Evolutionary conservation across 2,797 vertebrate species (phyloP), one percentile per base, ranked within the genome.

Genomic region (Percopsis omiscomaycus): DNA sequence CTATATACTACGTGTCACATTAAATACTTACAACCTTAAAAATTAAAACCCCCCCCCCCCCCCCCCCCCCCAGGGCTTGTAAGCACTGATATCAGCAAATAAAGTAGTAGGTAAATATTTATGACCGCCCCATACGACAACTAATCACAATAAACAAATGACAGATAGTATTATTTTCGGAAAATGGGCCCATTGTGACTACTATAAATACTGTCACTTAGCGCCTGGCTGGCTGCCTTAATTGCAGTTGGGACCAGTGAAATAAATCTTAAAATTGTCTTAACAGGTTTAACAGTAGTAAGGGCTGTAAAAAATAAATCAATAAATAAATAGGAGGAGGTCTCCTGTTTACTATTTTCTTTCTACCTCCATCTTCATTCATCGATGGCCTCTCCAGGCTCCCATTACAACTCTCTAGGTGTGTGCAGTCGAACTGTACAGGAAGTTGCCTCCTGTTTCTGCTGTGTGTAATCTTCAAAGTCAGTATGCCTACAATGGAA

Each of bases 381-480:
- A 65, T 66, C 68, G 69, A 84, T 77, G 64, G 42, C 73, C 55
- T 74, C 82, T 83, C 62, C 76, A 62, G 53, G 77, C 74, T 75
- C 78, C 75, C 77, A 77, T 85, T 82, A 75, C 84, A 88, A 84
- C 85, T 86, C 88, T 75, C 45, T 59, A 67, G 66, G 82, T 78
- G 82, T 73, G 74, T 74, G 79, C 80, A 77, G 77, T 78, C 76
- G 69, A 61, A 63, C 69, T 81, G 50, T 61, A 79, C 80, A 73
- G 84, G 79, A 81, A 74, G 55, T 55, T 78, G 22, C 51, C 61
- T 66, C 76, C 32, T 37, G 32, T 37, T 37, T 37, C 32, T 77
- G 55, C 29, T 76, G 62, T 30, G 28, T 49, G 11, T 60, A 44
- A 32, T 73, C 54, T 59, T 77, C 68, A 62, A 66, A 61, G 67